phyloP scores from a whole-genome alignment of 2,797 vertebrate genomes.

The Acanthurus leucopareius region DNA sequence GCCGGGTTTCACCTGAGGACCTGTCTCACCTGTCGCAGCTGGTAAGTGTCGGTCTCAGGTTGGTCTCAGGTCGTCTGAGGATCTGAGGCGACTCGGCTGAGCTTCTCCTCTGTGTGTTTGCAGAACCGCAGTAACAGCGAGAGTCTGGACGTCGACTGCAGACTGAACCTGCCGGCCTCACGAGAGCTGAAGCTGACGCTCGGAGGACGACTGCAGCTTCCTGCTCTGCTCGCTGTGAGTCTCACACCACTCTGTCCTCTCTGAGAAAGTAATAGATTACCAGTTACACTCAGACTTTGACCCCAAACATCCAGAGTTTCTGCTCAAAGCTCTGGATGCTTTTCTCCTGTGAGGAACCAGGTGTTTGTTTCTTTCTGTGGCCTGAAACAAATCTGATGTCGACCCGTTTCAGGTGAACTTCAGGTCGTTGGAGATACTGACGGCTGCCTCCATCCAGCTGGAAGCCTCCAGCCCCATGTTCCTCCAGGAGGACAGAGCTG shows the following conservation, averaged over 20 bases:
- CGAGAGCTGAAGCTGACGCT: constrained; percentile 84
- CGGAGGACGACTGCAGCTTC: constrained; percentile 85
- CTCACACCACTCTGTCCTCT: too few species aligned
- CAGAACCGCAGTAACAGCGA: constrained; percentile 91
- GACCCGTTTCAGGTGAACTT: constrained; percentile 88
- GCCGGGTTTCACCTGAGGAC: constrained; percentile 82
- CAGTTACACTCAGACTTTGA: too few species aligned
- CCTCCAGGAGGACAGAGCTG: constrained; percentile 89
- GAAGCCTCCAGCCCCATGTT: constrained; percentile 86
- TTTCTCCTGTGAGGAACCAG: too few species aligned
- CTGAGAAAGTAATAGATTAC: too few species aligned
- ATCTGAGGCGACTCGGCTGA: background rate
- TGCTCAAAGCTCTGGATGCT: too few species aligned
- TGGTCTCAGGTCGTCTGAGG: background rate
- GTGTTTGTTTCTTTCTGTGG: too few species aligned
- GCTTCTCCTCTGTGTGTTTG: background rate
- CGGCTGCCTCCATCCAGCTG: constrained; percentile 84
- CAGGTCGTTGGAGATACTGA: constrained; percentile 87
- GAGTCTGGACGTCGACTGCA: constrained; percentile 84
- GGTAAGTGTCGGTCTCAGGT: constrained; percentile 75
- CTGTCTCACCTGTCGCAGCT: constrained; percentile 86
- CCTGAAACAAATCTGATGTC: background rate
- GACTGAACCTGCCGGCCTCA: constrained; percentile 82
- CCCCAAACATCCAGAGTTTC: too few species aligned
- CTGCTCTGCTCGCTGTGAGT: constrained; percentile 88